A percentile compares a stretch with the other conserved stretches of the same genome.
Conservation (phyloP, 2,797 vertebrate species). For the Phylloscopus collybita region DNA sequence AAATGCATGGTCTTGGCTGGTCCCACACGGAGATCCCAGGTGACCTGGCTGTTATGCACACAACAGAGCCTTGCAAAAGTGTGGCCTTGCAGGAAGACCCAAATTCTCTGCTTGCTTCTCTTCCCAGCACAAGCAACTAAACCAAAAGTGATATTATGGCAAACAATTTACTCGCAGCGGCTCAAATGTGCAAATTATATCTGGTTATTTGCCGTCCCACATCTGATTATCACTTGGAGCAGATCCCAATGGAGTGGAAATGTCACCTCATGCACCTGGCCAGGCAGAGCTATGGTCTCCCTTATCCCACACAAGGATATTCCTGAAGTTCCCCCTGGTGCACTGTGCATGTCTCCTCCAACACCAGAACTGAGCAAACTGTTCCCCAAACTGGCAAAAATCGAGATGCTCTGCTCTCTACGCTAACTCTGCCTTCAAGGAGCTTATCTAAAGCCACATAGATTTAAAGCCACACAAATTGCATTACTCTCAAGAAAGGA, state of each 20-base stretch:
- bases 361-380: background rate
- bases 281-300: background rate
- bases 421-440: background rate
- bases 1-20: background rate
- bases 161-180: background rate
- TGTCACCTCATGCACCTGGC: background rate
- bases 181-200: background rate
- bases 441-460: background rate
- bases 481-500: background rate
- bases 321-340: background rate
- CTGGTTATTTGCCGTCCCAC: rapidly evolving
- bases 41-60: background rate
- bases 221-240: background rate
- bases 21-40: background rate
- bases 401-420: background rate
- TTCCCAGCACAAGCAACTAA: background rate
- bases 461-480: background rate
- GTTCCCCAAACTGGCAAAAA: background rate
- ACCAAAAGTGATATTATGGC: background rate
- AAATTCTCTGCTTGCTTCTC: background rate
- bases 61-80: background rate
- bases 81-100: background rate
- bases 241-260: background rate
- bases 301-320: background rate
- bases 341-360: background rate